A percentile compares a stretch with the other conserved stretches of the same genome.
These are phyloP conservation scores for Eupelmus urozonus DNA, from an alignment of 2,888 invertebrate species.

Conservation along the genomic window DNA sequence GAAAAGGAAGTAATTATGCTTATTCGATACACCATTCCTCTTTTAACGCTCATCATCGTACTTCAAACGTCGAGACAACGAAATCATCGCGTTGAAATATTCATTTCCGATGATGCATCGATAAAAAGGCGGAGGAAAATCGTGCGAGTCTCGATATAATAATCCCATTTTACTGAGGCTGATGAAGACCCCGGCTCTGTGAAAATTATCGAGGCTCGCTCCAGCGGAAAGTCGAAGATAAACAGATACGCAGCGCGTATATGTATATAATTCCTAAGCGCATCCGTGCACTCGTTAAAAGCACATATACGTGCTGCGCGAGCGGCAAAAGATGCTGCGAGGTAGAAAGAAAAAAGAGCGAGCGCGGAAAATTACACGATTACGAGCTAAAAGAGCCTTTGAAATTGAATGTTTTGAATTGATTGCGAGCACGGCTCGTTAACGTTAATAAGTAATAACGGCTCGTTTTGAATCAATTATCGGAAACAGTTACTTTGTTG, in stretches of 20 bases:
- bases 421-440: slow-evolving; percentile 9
- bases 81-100: not conserved
- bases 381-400: not conserved
- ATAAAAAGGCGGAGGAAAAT: not conserved
- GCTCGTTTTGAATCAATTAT: slow-evolving; percentile 9
- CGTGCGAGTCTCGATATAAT: not conserved
- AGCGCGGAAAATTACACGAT: slow-evolving; percentile 6
- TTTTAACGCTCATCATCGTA: too few relatives aligned
- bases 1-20: too few relatives aligned
- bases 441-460: not conserved
- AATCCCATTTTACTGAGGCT: slow-evolving; percentile 21
- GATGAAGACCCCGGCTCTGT: not conserved
- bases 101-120: too few relatives aligned
- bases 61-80: not conserved
- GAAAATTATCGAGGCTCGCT: slow-evolving; percentile 34
- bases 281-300: slow-evolving; percentile 3
- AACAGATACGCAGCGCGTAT: slow-evolving; percentile 5
- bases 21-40: too few relatives aligned
- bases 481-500: not conserved
- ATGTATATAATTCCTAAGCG: not conserved
- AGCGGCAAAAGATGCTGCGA: not conserved
- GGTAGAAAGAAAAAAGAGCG: not conserved
- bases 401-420: slow-evolving; percentile 26
- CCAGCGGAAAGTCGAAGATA: slow-evolving; percentile 30
- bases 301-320: not conserved